A percentile compares a stretch with the other conserved stretches of the same genome.
Evolutionary conservation across 2,888 invertebrate species (phyloP).

Genomic region (Pterostichus madidus): DNA sequence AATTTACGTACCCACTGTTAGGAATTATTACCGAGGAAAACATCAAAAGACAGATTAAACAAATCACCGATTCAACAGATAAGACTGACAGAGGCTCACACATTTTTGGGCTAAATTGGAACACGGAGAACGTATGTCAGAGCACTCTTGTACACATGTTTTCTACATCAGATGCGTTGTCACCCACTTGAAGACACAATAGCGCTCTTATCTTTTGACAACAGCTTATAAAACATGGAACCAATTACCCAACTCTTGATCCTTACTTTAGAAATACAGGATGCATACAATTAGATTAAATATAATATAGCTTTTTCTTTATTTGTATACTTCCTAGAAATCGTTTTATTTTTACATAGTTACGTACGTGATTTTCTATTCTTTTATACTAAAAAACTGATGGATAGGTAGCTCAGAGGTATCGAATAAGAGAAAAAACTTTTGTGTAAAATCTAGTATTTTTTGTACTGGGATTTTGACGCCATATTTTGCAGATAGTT

Average conservation of each 20-base stretch:
- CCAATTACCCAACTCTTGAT: conserved; percentile 35
- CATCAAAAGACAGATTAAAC: conserved; percentile 66
- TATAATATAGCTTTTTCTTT: conserved; percentile 8
- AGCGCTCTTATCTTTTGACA: conserved; percentile 40
- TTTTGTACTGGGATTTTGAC: no score
- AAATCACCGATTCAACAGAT: conserved; percentile 51
- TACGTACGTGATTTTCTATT: no score
- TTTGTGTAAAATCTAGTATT: no score
- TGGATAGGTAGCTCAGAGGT: no score
- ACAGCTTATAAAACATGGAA: conserved; percentile 42
- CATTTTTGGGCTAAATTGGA: conserved; percentile 56
- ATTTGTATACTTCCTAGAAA: neutral
- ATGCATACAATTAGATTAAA: conserved; percentile 9
- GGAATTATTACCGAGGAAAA: conserved; percentile 61
- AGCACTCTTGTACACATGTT: conserved; percentile 32
- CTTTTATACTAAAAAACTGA: no score
- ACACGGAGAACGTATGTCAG: conserved; percentile 50
- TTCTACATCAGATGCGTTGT: conserved; percentile 47
- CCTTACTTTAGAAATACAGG: conserved; percentile 15
- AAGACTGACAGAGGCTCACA: conserved; percentile 36
- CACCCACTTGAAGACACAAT: conserved; percentile 43
- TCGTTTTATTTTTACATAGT: neutral
- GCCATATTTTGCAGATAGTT: no score
- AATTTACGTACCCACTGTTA: conserved; percentile 57
- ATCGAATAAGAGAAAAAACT: no score